A percentile compares a stretch with the other conserved stretches of the same genome.
Evolutionary conservation across 1,140 invertebrate genomes (phyloP).

Genomic region (Drosophila azteca): DNA sequence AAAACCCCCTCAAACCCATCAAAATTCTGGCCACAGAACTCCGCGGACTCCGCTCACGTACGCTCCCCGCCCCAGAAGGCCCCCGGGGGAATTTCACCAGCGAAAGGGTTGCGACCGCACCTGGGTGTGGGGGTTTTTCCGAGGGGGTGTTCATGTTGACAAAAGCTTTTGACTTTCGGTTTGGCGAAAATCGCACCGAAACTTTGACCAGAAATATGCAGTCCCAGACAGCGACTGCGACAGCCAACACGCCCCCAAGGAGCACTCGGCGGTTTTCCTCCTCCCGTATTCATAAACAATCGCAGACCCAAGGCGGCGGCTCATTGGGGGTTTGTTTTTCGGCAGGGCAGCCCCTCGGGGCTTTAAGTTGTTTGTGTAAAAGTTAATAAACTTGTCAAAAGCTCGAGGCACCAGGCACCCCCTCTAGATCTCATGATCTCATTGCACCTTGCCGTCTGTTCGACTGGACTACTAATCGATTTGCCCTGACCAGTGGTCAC

Average conservation of each 20-base stretch:
- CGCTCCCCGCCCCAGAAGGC: constrained; percentile 26
- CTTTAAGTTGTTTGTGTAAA: constrained; percentile 39
- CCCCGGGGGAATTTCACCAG: constrained; percentile 52
- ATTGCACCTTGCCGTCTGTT: constrained; percentile 5
- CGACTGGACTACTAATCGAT: constrained; percentile 26
- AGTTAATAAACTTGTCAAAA: constrained; percentile 80
- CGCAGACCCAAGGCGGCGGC: neutral
- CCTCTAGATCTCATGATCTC: neutral
- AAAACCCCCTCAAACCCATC: constrained; percentile 48
- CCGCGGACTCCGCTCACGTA: constrained; percentile 45
- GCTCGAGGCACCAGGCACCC: constrained; percentile 9
- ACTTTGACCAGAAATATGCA: constrained; percentile 73
- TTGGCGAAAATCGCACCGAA: constrained; percentile 58
- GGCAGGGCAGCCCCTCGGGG: constrained; percentile 18
- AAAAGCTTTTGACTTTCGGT: constrained; percentile 71
- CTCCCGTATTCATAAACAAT: constrained; percentile 53
- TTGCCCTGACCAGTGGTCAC: neutral
- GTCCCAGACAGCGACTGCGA: constrained; percentile 24
- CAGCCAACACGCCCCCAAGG: constrained; percentile 33
- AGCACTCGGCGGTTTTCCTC: constrained; percentile 34
- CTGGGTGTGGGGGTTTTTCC: neutral
- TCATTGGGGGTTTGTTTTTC: constrained; percentile 4
- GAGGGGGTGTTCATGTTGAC: constrained; percentile 47
- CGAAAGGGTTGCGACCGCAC: constrained; percentile 72
- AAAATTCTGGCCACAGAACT: constrained; percentile 73